Evolutionary conservation across 1,140 invertebrate genomes (phyloP), one percentile per base, ranked within the genome.

Genomic region (Choristoneura fumiferana): DNA sequence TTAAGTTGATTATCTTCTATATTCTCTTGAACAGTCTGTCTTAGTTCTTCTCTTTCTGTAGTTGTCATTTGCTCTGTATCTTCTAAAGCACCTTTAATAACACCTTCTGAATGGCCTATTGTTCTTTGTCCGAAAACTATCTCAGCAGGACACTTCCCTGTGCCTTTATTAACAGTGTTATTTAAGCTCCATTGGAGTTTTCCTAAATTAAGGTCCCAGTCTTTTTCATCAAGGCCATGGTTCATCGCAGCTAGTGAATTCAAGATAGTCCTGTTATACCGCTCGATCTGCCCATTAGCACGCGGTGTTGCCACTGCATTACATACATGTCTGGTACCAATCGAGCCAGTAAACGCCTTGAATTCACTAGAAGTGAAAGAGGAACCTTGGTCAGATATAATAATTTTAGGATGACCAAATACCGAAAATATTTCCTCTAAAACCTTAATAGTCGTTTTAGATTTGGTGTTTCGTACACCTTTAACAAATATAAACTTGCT

Each of bases 401-500:
- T 54, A 5, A 56, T 13, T 39, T 56, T 56, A 4, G 38, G 54
- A 8, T 14, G 5, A 12, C 54, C 54, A 12, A 56, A 29, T n/a
- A 29, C 18, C 0, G 15, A 10, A 22, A 56, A 56, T 1, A 56
- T 39, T 8, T 56, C 54, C 17, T 56, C 36, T 33, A 56, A 33
- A 10, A 56, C 18, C n/a, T 56, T 56, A 40, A 56, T 40, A 13
- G 34, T 56, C 4, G 54, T 56, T 56, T 39, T 56, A 9, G 37
- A 29, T 39, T 56, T 56, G n/a, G 18, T 29, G 15, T 56, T 56
- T 39, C 18, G 10, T 1, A 56, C 54, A 8, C 9, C 37, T 29
- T 40, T 39, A 29, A 56, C 29, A 33, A 56, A 40, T 39, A 56
- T 56, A 40, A 56, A 56, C 10, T 35, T 84, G 1, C 67, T 65